Conservation (phyloP, 2,113 vertebrate species). For the Chamaea fasciata region DNA sequence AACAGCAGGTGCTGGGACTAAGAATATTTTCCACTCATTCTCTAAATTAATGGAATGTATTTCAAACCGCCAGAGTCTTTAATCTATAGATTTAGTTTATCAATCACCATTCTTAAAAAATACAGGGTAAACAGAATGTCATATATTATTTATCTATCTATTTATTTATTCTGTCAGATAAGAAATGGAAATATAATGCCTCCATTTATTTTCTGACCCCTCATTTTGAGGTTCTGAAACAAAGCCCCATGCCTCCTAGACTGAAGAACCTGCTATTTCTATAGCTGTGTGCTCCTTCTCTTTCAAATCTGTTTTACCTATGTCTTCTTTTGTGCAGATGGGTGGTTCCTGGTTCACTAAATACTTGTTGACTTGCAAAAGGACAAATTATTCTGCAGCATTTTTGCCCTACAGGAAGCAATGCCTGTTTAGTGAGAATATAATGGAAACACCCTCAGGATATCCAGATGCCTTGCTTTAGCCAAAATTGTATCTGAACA, state of each 20-base stretch:
- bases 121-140: background rate
- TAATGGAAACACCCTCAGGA: background rate
- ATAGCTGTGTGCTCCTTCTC: background rate
- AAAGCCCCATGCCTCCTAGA: background rate
- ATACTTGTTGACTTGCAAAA: background rate
- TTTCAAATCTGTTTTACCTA: background rate
- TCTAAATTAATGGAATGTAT: background rate
- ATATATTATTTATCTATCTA: background rate
- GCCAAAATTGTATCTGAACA: background rate
- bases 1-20: slow-evolving; percentile 1
- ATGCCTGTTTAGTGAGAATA: background rate
- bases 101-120: background rate
- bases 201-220: background rate
- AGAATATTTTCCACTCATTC: slow-evolving; percentile 6
- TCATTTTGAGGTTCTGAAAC: background rate
- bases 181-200: background rate
- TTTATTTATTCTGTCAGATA: background rate
- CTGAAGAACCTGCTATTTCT: background rate
- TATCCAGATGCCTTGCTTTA: background rate
- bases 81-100: background rate
- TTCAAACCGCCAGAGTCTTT: background rate
- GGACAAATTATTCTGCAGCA: background rate
- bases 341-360: background rate
- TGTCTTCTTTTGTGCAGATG: background rate
- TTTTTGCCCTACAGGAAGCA: background rate